These are phyloP conservation scores for Zeuzera pyrina DNA, from an alignment of 2,888 invertebrate species.

Conservation along the genomic window DNA sequence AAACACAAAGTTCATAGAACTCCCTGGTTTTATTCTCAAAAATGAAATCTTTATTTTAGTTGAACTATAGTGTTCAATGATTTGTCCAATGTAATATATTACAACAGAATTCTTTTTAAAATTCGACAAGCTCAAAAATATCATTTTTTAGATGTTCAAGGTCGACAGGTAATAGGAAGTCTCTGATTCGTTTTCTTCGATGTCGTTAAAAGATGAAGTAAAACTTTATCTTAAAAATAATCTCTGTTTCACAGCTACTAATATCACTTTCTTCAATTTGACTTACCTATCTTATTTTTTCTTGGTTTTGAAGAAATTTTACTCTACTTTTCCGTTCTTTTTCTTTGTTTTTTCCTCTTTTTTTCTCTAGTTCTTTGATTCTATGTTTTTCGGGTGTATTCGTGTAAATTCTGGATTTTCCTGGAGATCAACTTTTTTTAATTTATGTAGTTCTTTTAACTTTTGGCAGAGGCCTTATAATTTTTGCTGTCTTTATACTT, in stretches of 20 bases:
- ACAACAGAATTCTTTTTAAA: constrained; percentile 6
- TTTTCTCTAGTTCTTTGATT: too few species aligned
- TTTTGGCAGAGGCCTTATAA: too few species aligned
- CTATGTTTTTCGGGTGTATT: too few species aligned
- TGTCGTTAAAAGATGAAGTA: constrained; percentile 9
- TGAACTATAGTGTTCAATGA: constrained; percentile 5
- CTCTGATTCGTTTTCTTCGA: constrained; percentile 1
- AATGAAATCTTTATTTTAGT: constrained; percentile 2
- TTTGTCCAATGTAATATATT: constrained; percentile 7
- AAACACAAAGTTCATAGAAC: constrained; percentile 3
- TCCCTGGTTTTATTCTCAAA: constrained; percentile 2
- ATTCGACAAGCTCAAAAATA: constrained; percentile 6
- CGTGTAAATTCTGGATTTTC: too few species aligned
- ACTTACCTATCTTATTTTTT: too few species aligned
- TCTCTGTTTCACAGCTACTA: constrained; percentile 6
- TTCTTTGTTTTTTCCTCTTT: too few species aligned
- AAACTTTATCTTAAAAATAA: constrained; percentile 10
- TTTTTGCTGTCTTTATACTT: too few species aligned
- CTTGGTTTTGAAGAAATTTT: too few species aligned
- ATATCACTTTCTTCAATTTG: too few species aligned
- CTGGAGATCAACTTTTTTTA: too few species aligned
- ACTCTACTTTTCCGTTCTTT: too few species aligned
- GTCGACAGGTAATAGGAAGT: constrained; percentile 1
- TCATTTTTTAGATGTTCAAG: constrained; percentile 6
- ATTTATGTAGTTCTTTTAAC: too few species aligned